Evolutionary conservation across 1,140 invertebrate species (phyloP), one percentile per base, ranked within the genome.

Genomic region (Drosophila baimaii): DNA sequence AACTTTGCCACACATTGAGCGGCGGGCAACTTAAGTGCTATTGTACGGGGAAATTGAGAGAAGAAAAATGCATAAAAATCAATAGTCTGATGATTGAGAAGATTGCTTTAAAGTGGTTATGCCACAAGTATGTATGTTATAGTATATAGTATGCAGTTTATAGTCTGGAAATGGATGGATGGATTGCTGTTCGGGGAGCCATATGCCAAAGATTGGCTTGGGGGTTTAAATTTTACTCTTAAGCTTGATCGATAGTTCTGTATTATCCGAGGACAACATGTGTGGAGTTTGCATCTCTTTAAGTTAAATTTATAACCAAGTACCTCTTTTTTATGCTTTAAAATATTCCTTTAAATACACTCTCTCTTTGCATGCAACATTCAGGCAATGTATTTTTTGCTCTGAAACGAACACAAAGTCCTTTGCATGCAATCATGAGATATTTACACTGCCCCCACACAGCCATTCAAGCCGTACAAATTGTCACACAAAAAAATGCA

Each of bases 31-130:
- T 57, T 49, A 77, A 83, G 77, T 77, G 81, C 71, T 65, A 59
- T 84, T 83, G 59, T 69, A 44, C 29, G 7, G 4, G 49, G 55
- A 23, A 10, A 76, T 49, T 23, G 57, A 37, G 49, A 25, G 43
- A 43, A 44, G 55, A 57, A 43, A 77, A 77, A 55, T 68, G 57
- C 61, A 79, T 84, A 25, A 71, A 79, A 82, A 82, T 79, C 80
- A 44, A 83, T 75, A 68, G 54, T 35, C 43, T 29, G 49, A 54
- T 64, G 61, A 79, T 79, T 62, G 54, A 58, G 43, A 44, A 55
- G 56, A 78, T 81, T 46, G 52, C 68, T 43, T 59, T 51, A 54
- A 56, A 65, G 46, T 31, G 33, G 29, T 71, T 27, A 63, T 33
- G 23, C 25, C 57, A 10, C 51, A 35, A 54, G 31, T 54, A 54